Evolutionary conservation across 2,888 invertebrate species (phyloP).

Genomic region (Raillietiella orientalis): DNA sequence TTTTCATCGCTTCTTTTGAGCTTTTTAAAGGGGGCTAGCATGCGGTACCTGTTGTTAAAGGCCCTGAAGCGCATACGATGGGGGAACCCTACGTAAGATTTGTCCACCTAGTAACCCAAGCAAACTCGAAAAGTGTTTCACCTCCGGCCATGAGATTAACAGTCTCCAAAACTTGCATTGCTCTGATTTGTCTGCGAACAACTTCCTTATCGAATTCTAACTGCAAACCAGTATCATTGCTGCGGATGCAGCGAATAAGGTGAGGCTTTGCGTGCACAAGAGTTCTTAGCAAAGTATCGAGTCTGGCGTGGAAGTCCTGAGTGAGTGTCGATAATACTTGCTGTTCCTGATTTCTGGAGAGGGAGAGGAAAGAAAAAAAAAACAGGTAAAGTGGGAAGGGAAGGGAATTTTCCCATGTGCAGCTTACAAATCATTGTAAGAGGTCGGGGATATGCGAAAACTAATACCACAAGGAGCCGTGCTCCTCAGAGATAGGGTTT

Average conservation of each 20-base stretch:
- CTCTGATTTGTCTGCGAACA: slow-evolving; percentile 58
- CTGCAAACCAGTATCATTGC: slow-evolving; percentile 47
- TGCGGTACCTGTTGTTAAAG: slow-evolving; percentile 51
- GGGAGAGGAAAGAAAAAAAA: slow-evolving; percentile 2
- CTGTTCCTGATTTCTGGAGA: slow-evolving; percentile 30
- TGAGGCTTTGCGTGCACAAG: slow-evolving; percentile 75
- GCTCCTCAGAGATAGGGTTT: slow-evolving; percentile 30
- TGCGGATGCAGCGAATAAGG: slow-evolving; percentile 69
- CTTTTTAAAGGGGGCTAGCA: slow-evolving; percentile 39
- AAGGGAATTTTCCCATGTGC: neutral
- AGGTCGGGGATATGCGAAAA: slow-evolving; percentile 64
- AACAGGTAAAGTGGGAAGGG: slow-evolving; percentile 1
- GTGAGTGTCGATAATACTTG: slow-evolving; percentile 62
- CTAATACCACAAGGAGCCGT: slow-evolving; percentile 40
- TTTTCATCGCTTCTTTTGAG: slow-evolving; percentile 14
- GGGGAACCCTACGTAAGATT: slow-evolving; percentile 28
- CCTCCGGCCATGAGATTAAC: slow-evolving; percentile 78
- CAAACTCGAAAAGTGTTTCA: slow-evolving; percentile 11
- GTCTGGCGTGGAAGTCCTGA: slow-evolving; percentile 74
- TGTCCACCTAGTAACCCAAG: no score
- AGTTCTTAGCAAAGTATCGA: slow-evolving; percentile 66
- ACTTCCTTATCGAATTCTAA: slow-evolving; percentile 48
- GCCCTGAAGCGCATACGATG: slow-evolving; percentile 82
- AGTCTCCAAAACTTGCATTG: slow-evolving; percentile 67
- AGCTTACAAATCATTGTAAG: slow-evolving; percentile 33